Evolutionary conservation across 2,888 invertebrate species (phyloP).

Genomic region (Horisme vitalbata): DNA sequence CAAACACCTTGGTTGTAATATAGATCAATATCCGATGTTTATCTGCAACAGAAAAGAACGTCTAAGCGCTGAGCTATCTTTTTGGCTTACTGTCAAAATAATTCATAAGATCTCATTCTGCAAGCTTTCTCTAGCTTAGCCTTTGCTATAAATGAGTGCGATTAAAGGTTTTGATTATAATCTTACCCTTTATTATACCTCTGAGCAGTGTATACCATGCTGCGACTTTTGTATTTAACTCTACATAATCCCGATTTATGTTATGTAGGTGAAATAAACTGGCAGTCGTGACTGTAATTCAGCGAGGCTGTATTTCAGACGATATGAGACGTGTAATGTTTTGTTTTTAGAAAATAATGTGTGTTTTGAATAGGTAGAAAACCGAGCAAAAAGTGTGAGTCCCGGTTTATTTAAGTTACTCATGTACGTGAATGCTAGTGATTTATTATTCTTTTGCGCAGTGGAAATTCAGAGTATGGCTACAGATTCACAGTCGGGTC

Average conservation of each 20-base stretch:
- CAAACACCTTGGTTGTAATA: too few species aligned
- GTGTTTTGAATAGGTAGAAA: conserved; percentile 8
- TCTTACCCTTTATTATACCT: conserved; percentile 3
- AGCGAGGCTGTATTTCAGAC: conserved; percentile 18
- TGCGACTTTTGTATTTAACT: conserved; percentile 8
- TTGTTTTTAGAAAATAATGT: conserved; percentile 16
- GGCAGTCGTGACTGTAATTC: conserved; percentile 10
- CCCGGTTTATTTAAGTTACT: conserved; percentile 7
- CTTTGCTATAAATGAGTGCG: too few species aligned
- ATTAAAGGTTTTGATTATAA: not conserved
- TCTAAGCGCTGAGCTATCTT: too few species aligned
- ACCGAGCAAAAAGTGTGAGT: conserved; percentile 8
- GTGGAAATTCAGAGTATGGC: conserved; percentile 7
- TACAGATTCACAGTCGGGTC: not conserved
- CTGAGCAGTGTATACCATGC: not conserved
- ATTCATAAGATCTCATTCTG: too few species aligned
- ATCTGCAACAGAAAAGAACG: too few species aligned
- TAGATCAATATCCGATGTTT: too few species aligned
- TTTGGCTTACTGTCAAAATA: too few species aligned
- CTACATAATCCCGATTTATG: conserved; percentile 20
- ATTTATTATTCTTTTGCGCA: conserved; percentile 23
- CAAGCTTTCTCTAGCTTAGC: too few species aligned
- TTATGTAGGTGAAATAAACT: conserved; percentile 16
- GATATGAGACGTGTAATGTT: conserved; percentile 14
- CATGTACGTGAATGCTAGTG: not conserved